phyloP scores from a whole-genome alignment of 2,888 invertebrate genomes.

The Margaritifera margaritifera region DNA sequence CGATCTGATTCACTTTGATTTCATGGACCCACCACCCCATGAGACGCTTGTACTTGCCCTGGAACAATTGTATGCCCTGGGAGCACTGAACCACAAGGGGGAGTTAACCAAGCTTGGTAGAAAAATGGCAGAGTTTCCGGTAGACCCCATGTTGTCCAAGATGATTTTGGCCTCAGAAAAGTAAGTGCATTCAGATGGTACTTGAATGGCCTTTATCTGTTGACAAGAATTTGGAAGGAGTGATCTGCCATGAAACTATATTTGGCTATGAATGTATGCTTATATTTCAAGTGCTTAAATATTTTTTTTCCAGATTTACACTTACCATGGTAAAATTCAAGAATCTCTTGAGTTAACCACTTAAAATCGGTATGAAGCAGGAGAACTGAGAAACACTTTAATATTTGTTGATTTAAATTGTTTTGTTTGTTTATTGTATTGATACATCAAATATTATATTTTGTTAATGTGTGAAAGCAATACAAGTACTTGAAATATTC shows the following conservation, averaged over 20 bases:
- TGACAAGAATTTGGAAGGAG: too few species aligned
- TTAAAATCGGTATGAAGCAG: too few species aligned
- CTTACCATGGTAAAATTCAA: too few species aligned
- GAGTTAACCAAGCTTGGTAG: constrained; percentile 97
- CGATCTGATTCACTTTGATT: constrained; percentile 98
- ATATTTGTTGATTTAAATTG: too few species aligned
- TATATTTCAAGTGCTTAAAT: too few species aligned
- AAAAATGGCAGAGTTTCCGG: constrained; percentile 99
- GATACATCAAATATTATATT: background rate
- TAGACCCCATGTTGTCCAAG: constrained; percentile 99
- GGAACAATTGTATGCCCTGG: constrained; percentile 97
- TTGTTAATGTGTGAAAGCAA: background rate
- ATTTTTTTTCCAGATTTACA: too few species aligned
- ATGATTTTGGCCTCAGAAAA: constrained; percentile 98
- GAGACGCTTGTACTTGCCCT: constrained; percentile 83
- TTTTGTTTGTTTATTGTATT: background rate
- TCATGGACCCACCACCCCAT: constrained; percentile 92
- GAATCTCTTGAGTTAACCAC: too few species aligned
- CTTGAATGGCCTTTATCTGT: background rate
- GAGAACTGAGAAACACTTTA: too few species aligned
- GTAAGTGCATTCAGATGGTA: constrained; percentile 74
- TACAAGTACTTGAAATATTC: background rate
- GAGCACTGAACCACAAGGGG: constrained; percentile 97
- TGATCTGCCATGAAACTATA: too few species aligned
- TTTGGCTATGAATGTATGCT: too few species aligned